Evolutionary conservation across 2,797 vertebrate species (phyloP).

Genomic region (Rhinella marina): DNA sequence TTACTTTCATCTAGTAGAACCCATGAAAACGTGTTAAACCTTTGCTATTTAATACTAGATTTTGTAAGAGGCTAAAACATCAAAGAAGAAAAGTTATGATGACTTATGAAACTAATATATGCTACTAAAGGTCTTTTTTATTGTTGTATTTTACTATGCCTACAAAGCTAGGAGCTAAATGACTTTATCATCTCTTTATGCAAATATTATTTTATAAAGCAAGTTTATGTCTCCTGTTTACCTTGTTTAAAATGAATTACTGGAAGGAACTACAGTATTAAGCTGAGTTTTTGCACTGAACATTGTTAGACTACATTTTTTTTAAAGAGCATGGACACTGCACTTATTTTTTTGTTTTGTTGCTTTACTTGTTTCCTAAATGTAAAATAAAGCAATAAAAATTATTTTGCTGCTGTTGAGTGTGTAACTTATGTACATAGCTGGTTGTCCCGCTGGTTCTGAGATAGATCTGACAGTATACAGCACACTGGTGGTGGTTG

Average conservation of each 20-base stretch:
- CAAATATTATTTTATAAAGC: background rate
- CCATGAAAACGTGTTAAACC: background rate
- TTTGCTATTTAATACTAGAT: constrained; percentile 6
- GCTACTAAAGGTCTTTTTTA: background rate
- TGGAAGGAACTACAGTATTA: no score
- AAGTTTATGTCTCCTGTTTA: no score
- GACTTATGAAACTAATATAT: background rate
- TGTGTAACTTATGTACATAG: no score
- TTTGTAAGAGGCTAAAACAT: background rate
- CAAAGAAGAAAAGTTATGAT: constrained; percentile 1
- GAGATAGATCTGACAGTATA: no score
- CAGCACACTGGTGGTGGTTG: no score
- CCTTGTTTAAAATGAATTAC: no score
- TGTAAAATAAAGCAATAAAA: no score
- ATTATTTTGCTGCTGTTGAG: no score
- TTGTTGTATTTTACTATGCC: background rate
- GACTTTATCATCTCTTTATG: background rate
- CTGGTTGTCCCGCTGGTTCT: no score
- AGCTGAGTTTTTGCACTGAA: background rate
- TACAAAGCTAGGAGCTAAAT: background rate
- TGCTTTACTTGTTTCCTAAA: no score
- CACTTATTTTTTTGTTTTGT: no score
- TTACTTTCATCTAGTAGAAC: background rate
- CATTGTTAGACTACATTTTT: background rate
- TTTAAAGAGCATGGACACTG: background rate